Evolutionary conservation across 2,888 invertebrate genomes (phyloP).

Genomic region (Drosophila mettleri): DNA sequence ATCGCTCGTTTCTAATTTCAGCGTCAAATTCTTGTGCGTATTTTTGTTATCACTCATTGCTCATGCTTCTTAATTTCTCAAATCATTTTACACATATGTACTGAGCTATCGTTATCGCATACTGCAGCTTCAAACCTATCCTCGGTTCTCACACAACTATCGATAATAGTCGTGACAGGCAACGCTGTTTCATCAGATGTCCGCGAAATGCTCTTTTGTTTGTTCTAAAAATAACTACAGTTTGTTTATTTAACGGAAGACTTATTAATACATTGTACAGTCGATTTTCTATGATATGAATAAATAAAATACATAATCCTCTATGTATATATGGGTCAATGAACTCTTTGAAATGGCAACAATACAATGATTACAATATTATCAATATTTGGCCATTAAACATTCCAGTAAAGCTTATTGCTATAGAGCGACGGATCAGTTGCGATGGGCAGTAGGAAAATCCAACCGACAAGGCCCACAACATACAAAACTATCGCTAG

Average conservation of each 20-base stretch:
- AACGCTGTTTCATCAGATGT: neutral
- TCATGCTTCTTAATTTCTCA: constrained; percentile 41
- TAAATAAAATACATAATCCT: constrained; percentile 33
- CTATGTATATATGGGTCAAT: constrained; percentile 18
- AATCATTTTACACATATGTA: constrained; percentile 45
- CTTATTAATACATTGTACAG: constrained; percentile 36
- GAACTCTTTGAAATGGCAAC: constrained; percentile 58
- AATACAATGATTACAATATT: constrained; percentile 18
- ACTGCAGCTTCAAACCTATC: neutral
- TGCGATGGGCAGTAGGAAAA: constrained; percentile 90
- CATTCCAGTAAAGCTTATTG: constrained; percentile 87
- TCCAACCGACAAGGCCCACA: constrained; percentile 92
- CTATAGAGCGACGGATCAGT: constrained; percentile 89
- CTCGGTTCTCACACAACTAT: neutral
- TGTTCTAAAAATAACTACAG: constrained; percentile 17
- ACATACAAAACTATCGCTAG: constrained; percentile 89
- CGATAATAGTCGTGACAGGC: constrained; percentile 25
- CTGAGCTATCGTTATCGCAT: constrained; percentile 31
- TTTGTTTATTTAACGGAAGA: constrained; percentile 60
- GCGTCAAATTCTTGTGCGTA: constrained; percentile 51
- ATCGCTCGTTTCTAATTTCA: constrained; percentile 33
- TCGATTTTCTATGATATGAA: constrained; percentile 50
- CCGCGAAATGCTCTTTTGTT: constrained; percentile 6
- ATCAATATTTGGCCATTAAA: constrained; percentile 7
- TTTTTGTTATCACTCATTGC: constrained; percentile 53